Percentiles rank a stretch among this genome's conserved stretches.
Evolutionary conservation across 1,140 invertebrate species (phyloP).

Genomic region (Drosophila grimshawi): DNA sequence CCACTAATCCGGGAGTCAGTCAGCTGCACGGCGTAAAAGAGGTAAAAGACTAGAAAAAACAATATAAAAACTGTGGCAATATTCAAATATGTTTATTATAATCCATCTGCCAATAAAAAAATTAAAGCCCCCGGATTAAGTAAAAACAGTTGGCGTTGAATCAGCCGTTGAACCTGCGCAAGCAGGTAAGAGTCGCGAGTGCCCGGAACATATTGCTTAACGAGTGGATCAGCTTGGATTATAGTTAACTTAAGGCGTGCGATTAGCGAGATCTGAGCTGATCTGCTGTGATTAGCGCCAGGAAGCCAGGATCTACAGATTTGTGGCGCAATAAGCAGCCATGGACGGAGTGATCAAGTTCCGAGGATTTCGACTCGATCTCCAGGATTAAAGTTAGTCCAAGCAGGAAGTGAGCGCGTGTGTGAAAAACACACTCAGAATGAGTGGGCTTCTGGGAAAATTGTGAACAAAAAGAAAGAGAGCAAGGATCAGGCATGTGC

Average conservation of each 20-base stretch:
- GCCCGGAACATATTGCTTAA: conserved; percentile 47
- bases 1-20: conserved; percentile 55
- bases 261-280: conserved; percentile 45
- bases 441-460: conserved; percentile 8
- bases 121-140: conserved; percentile 69
- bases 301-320: conserved; percentile 50
- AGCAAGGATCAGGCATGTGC: neutral
- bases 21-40: conserved; percentile 66
- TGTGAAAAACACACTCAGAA: neutral
- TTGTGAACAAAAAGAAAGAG: neutral
- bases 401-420: conserved; percentile 33
- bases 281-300: conserved; percentile 55
- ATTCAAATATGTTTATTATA: conserved; percentile 51
- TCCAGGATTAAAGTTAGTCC: conserved; percentile 48
- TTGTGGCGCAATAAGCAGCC: conserved; percentile 67
- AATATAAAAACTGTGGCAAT: conserved; percentile 54
- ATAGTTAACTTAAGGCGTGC: conserved; percentile 72
- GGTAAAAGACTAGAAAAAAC: conserved; percentile 52
- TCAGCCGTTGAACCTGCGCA: neutral
- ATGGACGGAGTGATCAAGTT: conserved; percentile 35
- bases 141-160: conserved; percentile 52
- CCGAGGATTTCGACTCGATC: conserved; percentile 61
- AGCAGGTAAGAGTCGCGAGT: conserved; percentile 1
- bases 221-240: conserved; percentile 60
- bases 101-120: conserved; percentile 39